Percentiles rank a stretch among this genome's conserved stretches.
These are phyloP conservation scores for Heterohyrax brucei DNA, from an alignment of 2,797 vertebrate genomes.

Conservation along the genomic window DNA sequence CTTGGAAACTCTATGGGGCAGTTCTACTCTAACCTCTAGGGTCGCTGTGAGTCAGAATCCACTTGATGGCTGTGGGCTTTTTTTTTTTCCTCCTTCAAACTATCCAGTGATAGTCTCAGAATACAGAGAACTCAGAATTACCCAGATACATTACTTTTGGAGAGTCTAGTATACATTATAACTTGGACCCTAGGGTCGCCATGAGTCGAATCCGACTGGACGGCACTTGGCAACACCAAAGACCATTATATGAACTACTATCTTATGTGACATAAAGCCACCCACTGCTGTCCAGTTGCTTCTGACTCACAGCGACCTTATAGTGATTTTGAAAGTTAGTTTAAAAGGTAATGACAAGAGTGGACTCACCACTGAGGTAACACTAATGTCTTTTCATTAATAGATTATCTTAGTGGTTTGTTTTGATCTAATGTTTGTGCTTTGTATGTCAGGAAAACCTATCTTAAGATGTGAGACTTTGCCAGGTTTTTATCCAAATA, in stretches of 20 bases:
- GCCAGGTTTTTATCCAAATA: conserved; percentile 51
- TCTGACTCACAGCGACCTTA: no score
- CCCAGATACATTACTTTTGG: not conserved
- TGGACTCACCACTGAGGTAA: not conserved
- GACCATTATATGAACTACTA: not conserved
- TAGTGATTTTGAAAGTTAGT: conserved; percentile 6
- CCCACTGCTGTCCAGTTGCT: no score
- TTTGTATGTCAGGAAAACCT: conserved; percentile 38
- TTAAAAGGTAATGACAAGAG: conserved; percentile 10
- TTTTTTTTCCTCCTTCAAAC: not conserved
- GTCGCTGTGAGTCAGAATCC: no score
- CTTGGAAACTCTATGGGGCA: no score
- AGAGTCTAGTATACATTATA: not conserved
- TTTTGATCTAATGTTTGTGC: conserved; percentile 42
- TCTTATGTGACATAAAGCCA: not conserved
- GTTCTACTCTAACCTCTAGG: no score
- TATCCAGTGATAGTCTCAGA: not conserved
- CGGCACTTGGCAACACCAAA: not conserved
- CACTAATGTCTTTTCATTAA: not conserved
- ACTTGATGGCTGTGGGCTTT: no score
- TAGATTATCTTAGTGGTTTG: not conserved
- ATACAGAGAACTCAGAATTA: conserved; percentile 24
- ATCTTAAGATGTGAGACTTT: conserved; percentile 39
- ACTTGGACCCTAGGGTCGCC: not conserved
- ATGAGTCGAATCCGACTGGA: no score